Evolutionary conservation across 2,797 vertebrate genomes (phyloP), one percentile per base, ranked within the genome.

Genomic region (Enoplosus armatus): DNA sequence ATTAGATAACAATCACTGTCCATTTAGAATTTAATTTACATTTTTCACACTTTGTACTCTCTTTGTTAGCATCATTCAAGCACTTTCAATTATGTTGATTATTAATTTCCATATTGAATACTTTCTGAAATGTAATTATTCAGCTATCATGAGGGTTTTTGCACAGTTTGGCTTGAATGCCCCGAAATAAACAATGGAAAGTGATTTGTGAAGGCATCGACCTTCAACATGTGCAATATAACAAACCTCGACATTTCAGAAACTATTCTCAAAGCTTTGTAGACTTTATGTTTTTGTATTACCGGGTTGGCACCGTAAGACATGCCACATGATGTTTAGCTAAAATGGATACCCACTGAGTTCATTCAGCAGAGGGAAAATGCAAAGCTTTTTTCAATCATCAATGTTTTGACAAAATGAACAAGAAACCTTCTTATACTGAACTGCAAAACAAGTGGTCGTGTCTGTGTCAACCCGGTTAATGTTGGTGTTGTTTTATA

Each of bases 101-200:
- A 60, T 86, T 69, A 24, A 71, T 87, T 87, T 80, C 20, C 58
- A 60, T 41, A 26, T 20, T 77, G 80, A 93, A 92, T 80, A 63
- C 51, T 94, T 95, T 95, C 94, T 95, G 94, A 94, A 95, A 94
- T 94, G 92, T 72, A 33, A 50, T 58, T 66, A 51, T 70, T 68
- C 11, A 61, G 6, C 31, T 37, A 11, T 63, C 6, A 41, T 27
- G 5, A 51, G 12, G 39, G 26, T 11, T 39, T 79, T 74, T 45
- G 31, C 16, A 22, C 11, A 22, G 26, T 53, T 58, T 9, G 24
- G 16, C 29, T 64, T 39, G 2, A 68, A 27, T 24, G 10, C 20
- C 2, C 20, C 39, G 22, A 78, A 80, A 64, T 37, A 31, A 72
- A 61, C 18, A 15, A 29, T 64, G 14, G 18, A 71, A 67, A 33